phyloP scores from a whole-genome alignment of 2,113 vertebrate species.

The Eptesicus fuscus region DNA sequence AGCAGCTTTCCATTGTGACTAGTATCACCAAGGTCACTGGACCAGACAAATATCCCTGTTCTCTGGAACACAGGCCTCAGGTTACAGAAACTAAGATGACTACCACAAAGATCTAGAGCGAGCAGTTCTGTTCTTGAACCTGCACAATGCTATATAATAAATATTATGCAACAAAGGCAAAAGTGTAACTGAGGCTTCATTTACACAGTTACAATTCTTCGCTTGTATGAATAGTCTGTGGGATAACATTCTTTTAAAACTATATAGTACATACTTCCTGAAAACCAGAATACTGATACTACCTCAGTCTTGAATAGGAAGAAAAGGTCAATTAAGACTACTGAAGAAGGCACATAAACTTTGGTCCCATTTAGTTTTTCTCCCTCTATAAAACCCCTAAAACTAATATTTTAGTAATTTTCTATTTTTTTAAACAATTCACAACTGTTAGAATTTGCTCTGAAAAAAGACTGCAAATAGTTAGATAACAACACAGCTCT shows the following conservation, averaged over 20 bases:
- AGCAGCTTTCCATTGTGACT: constrained; percentile 50
- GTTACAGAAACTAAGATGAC: constrained; percentile 43
- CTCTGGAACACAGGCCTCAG: constrained; percentile 53
- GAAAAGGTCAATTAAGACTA: constrained; percentile 75
- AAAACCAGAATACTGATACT: constrained; percentile 59
- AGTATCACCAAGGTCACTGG: constrained; percentile 51
- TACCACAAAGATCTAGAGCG: constrained; percentile 20
- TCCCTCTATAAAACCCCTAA: constrained; percentile 73
- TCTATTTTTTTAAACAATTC: constrained; percentile 67
- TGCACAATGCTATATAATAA: constrained; percentile 44
- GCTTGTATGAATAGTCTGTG: constrained; percentile 44
- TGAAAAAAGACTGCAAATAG: constrained; percentile 70
- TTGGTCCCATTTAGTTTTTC: constrained; percentile 86
- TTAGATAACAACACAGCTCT: constrained; percentile 61
- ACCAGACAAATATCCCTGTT: constrained; percentile 34
- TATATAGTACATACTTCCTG: constrained; percentile 61
- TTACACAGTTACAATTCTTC: constrained; percentile 63
- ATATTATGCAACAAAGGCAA: constrained; percentile 52
- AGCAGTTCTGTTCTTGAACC: constrained; percentile 59
- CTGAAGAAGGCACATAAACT: constrained; percentile 89
- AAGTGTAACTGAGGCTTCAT: constrained; percentile 60
- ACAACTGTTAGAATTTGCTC: constrained; percentile 73
- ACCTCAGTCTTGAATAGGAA: constrained; percentile 76
- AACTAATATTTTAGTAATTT: constrained; percentile 67
- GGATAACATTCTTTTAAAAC: constrained; percentile 68